Evolutionary conservation across 1,140 invertebrate genomes (phyloP), one percentile per base, ranked within the genome.

Genomic region (Frieseomelitta varia): DNA sequence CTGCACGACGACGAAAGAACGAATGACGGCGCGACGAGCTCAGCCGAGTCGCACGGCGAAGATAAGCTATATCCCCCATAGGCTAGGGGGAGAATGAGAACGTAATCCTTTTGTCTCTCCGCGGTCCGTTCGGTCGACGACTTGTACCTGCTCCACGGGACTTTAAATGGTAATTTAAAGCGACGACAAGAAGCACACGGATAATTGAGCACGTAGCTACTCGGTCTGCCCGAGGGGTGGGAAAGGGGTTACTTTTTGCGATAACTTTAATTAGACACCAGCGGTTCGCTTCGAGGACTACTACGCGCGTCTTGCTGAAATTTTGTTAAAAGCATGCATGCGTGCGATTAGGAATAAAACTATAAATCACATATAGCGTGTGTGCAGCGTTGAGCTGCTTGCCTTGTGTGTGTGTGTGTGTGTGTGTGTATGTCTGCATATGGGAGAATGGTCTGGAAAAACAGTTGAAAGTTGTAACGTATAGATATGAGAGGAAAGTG

Each of bases 31-130:
- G 15, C 58, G 58, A 65, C 58, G 58, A 65, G 63, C n/a, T n/a
- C 27, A 30, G 47, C 6, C 47, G 24, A 0, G 24, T 8, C 30
- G 68, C 27, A 30, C 21, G 24, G 4, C 24, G 11, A 63, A 19
- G 63, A n/a, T 24, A 53, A 24, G 21, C 63, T 19, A 47, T 63
- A 8, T 8, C 4, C 1, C 3, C 24, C 27, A n/a, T 34, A 4
- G 24, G 4, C n/a, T 63, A 27, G n/a, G 63, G 17, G 15, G 27
- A 27, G 4, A 56, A 19, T 51, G 19, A n/a, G 19, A n/a, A 53
- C 63, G 74, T 82, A 68, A 76, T 76, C 53, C 73, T 76, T 76
- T 76, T 76, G 80, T 82, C 55, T 82, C 55, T 67, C 12, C 51
- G 58, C 12, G 71, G 71, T 75, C 39, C 53, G 69, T 74, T 55